Evolutionary conservation across 2,888 invertebrate species (phyloP), one percentile per base, ranked within the genome.

Genomic region (Heliconius ethilla): DNA sequence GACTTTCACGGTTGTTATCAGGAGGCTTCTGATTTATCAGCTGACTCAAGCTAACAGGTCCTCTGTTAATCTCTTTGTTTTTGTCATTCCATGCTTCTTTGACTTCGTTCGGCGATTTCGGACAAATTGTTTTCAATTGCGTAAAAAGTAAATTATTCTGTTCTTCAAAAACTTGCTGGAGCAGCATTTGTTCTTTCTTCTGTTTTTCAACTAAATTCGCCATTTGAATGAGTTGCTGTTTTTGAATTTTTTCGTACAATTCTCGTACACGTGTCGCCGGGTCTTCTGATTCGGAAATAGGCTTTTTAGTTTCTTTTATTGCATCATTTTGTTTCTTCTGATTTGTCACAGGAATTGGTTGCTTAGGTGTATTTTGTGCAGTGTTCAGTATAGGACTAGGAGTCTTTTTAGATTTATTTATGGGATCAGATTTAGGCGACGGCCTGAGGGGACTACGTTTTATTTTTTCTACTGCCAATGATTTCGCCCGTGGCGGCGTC

Each of bases 141-240:
- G 90, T 94, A 88, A 95, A 91, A 2, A 97, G 88, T 78, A 95
- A 87, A 80, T 93, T 93, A 84, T 96, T 96, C 85, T 97, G 96
- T 73, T 95, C 95, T 81, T 96, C 96, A 83, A 97, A 97, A 67
- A 95, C 94, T 83, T 96, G 93, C 83, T 96, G 96, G 82, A 97
- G 89, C 40, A 95, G 88, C 70, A 94, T 88, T 83, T 96, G 96
- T 85, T 97, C 96, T 72, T 91, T 92, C 79, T 96, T 95, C 85
- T 97, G 96, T 77, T 96, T 95, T 59, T 95, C 95, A 5, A 96
- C 92, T 75, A 97, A 87, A 75, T 93, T 95, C 0, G 94, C 90
- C 95, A 97, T 96, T 86, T 96, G 95, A 63, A 93, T 89, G 11
- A 96, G 94, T 85, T 97, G 97, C 81, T 96, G 95, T 59, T 95